Evolutionary conservation across 2,113 vertebrate genomes (phyloP), one percentile per base, ranked within the genome.

Genomic region (Megaceryle torquata): DNA sequence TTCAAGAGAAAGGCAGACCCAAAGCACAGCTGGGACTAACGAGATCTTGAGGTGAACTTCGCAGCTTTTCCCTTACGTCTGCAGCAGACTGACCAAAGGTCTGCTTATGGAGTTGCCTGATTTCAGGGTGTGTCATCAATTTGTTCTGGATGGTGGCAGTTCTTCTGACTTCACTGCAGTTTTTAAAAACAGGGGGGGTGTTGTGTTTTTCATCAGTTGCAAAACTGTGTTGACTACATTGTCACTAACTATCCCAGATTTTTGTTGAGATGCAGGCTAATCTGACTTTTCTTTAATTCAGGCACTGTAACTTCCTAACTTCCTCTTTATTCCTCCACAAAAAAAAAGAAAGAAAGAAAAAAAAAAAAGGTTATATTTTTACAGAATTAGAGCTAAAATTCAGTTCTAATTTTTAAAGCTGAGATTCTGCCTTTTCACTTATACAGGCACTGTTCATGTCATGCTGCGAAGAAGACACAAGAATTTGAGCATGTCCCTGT

Each of bases 41-140:
- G 50, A 65, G 86, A 84, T 95, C 80, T 88, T 79, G 69, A 89
- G 83, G 50, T 95, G 95, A 93, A 91, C 88, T 95, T 79, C 46
- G 72, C 90, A 87, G 86, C 82, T 91, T 93, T 93, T 96, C n/a
- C 48, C 41, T 12, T 80, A 15, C 3, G 39, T 92, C 70, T 59
- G 16, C 4, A 2, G 57, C 64, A 82, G 65, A 19, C 65, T 43
- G 50, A 76, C 92, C 59, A 8, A 65, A 96, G 77, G 69, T 86
- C 61, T 92, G 69, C 61, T 75, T 48, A 92, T 7, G 24, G 61
- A 87, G 77, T 84, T 92, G 92, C 65, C 69, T 86, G 86, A 79
- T 89, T 95, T 96, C 81, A 88, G 90, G 86, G 91, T 79, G 89
- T 92, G 83, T 95, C 88, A 92, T 93, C 89, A 88, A 86, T 95